Evolutionary conservation across 2,888 invertebrate species (phyloP).

Genomic region (Ichneumon xanthorius): DNA sequence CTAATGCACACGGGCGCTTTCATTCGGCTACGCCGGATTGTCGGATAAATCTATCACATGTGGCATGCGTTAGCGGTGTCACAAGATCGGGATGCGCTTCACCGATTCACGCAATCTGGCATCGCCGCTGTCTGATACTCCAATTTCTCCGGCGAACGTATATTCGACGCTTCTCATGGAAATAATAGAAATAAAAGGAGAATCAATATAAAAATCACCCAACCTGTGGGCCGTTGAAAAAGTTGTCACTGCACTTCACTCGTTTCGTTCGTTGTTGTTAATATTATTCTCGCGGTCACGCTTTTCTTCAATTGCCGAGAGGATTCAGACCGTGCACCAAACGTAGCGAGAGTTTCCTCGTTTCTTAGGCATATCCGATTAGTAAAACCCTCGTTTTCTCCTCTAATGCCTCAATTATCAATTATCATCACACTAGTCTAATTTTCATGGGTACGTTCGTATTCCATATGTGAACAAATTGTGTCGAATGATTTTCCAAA

Average conservation of each 20-base stretch:
- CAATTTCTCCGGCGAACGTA: slow-evolving; percentile 62
- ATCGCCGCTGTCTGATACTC: slow-evolving; percentile 54
- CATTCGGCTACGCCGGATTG: slow-evolving; percentile 5
- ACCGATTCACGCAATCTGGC: slow-evolving; percentile 2
- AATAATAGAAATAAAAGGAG: background rate
- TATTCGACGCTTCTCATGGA: slow-evolving; percentile 19
- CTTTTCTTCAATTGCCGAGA: slow-evolving; percentile 42
- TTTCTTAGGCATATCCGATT: background rate
- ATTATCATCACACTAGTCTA: slow-evolving; percentile 5
- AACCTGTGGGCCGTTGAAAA: slow-evolving; percentile 51
- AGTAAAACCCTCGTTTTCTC: slow-evolving; percentile 24
- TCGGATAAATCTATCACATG: background rate
- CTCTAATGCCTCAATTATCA: slow-evolving; percentile 3
- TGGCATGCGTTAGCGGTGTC: background rate
- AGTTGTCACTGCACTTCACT: slow-evolving; percentile 63
- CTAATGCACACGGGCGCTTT: slow-evolving; percentile 7
- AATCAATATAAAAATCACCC: background rate
- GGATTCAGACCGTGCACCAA: slow-evolving; percentile 49
- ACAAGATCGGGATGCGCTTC: background rate
- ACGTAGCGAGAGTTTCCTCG: slow-evolving; percentile 1
- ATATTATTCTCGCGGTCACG: slow-evolving; percentile 63
- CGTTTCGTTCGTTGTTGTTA: slow-evolving; percentile 7
- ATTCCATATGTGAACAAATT: background rate
- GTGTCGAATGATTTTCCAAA: background rate
- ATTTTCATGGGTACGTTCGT: background rate